Evolutionary conservation across 2,888 invertebrate species (phyloP).

Genomic region (Epinotia demarniana): DNA sequence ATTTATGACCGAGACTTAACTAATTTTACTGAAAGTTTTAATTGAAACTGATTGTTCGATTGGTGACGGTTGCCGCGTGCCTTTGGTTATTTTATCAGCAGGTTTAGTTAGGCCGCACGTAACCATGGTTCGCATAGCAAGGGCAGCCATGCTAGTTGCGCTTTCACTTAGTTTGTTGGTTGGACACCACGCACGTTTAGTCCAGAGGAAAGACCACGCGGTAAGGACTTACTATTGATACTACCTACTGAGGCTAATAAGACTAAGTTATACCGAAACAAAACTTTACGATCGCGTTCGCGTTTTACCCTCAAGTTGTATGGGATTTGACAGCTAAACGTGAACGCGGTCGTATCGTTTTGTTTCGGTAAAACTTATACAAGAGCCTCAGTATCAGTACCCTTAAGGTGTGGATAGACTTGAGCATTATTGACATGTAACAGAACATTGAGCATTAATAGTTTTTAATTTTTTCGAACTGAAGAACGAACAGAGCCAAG

Average conservation of each 20-base stretch:
- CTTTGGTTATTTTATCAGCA: not conserved
- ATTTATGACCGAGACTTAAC: not conserved
- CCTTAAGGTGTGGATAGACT: not conserved
- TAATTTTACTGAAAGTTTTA: not conserved
- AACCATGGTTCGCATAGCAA: not conserved
- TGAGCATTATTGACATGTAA: not conserved
- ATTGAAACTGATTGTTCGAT: not conserved
- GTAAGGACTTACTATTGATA: not conserved
- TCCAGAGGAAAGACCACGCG: not conserved
- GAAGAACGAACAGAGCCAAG: no score
- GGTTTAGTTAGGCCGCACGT: not conserved
- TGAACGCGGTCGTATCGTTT: no score
- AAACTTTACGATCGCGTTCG: no score
- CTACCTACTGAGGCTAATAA: no score
- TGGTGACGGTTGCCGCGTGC: not conserved
- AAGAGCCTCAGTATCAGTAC: no score
- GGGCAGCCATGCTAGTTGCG: not conserved
- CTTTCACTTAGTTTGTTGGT: not conserved
- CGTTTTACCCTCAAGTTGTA: no score
- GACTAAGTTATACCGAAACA: no score
- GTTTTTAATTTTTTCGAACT: no score
- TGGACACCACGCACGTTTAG: not conserved
- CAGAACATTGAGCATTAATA: no score
- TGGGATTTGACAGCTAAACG: no score
- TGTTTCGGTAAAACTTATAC: no score